Evolutionary conservation across 2,888 invertebrate genomes (phyloP).

Genomic region (Nycteola revayana): DNA sequence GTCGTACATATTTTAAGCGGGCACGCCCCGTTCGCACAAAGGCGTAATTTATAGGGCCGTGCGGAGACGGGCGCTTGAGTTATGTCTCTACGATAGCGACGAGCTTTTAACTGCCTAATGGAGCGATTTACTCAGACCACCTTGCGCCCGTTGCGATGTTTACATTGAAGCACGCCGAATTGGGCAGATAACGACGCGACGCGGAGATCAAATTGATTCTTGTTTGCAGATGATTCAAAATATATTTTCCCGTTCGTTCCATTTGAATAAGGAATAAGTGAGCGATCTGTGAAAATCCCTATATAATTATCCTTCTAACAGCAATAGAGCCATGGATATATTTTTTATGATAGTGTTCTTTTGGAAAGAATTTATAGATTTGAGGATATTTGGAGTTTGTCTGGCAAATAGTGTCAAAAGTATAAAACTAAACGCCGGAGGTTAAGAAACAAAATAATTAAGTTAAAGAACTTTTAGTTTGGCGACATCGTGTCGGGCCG

Average conservation of each 20-base stretch:
- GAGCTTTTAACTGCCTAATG: slow-evolving; percentile 82
- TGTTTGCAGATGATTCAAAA: slow-evolving; percentile 33
- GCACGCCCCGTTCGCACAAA: slow-evolving; percentile 78
- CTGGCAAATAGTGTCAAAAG: too few relatives aligned
- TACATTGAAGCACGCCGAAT: slow-evolving; percentile 53
- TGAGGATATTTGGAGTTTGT: too few relatives aligned
- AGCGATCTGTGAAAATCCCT: too few relatives aligned
- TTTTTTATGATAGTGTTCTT: too few relatives aligned
- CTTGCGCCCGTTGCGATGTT: slow-evolving; percentile 68
- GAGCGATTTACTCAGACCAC: slow-evolving; percentile 79
- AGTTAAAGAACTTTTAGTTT: slow-evolving; percentile 13
- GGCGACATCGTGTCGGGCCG: slow-evolving; percentile 33
- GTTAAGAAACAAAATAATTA: too few relatives aligned
- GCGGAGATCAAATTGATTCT: slow-evolving; percentile 38
- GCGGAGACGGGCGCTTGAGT: slow-evolving; percentile 79
- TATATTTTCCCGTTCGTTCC: too few relatives aligned
- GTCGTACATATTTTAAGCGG: slow-evolving; percentile 80
- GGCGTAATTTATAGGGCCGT: slow-evolving; percentile 79
- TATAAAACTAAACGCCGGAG: too few relatives aligned
- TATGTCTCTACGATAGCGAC: slow-evolving; percentile 79
- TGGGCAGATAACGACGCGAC: slow-evolving; percentile 37
- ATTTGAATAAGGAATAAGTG: too few relatives aligned
- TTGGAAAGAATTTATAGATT: too few relatives aligned
- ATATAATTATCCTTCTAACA: too few relatives aligned
- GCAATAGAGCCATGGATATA: too few relatives aligned